Percentiles rank a stretch among this genome's conserved stretches.
phyloP scores from a whole-genome alignment of 1,140 invertebrate species.

The Onthophagus taurus region DNA sequence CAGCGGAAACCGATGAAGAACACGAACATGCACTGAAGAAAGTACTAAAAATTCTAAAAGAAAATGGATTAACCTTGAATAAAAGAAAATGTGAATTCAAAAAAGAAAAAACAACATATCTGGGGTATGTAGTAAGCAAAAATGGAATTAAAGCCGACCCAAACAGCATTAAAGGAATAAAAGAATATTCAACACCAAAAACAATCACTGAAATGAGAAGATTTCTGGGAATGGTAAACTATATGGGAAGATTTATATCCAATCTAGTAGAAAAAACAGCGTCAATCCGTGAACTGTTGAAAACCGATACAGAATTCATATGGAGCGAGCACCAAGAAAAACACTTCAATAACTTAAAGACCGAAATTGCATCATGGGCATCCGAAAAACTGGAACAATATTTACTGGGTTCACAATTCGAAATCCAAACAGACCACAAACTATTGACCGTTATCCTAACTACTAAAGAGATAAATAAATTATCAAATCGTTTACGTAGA shows the following conservation, averaged over 20 bases:
- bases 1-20: neutral
- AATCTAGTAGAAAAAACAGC: conserved; percentile 1
- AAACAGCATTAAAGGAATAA: conserved; percentile 25
- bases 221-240: conserved; percentile 33
- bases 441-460: no score
- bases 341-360: neutral
- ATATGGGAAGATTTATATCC: conserved; percentile 30
- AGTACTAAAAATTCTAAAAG: conserved; percentile 14
- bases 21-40: conserved; percentile 25
- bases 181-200: conserved; percentile 20
- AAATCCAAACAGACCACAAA: no score
- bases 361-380: no score
- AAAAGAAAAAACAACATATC: conserved; percentile 1
- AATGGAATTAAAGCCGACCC: neutral
- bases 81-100: conserved; percentile 12
- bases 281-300: neutral
- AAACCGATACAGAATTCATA: neutral
- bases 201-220: conserved; percentile 23
- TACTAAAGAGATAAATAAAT: no score
- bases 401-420: no score
- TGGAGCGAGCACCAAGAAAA: neutral
- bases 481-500: no score
- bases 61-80: conserved; percentile 8
- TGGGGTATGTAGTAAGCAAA: conserved; percentile 6
- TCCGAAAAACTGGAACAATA: no score